Conservation (phyloP, 2,888 invertebrate genomes). For the Maniola hyperantus region DNA sequence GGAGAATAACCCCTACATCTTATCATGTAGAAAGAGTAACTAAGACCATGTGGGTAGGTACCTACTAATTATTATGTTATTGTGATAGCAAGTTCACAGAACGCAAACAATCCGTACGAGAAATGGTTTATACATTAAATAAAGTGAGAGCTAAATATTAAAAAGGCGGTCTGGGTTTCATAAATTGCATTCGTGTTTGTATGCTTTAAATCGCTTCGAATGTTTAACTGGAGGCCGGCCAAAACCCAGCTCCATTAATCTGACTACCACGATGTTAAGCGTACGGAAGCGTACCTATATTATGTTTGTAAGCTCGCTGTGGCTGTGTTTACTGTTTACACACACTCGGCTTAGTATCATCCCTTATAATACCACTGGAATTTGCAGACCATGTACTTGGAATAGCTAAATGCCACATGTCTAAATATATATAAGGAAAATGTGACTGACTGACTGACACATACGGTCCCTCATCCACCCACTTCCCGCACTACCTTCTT, state of each 20-base stretch:
- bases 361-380: slow-evolving; percentile 27
- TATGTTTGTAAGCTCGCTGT: slow-evolving; percentile 26
- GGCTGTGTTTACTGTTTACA: slow-evolving; percentile 21
- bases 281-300: slow-evolving; percentile 41
- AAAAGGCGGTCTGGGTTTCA: slow-evolving; percentile 61
- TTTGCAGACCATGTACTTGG: not conserved
- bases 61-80: not conserved
- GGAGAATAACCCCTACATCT: too few relatives aligned
- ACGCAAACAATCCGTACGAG: slow-evolving; percentile 49
- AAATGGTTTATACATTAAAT: slow-evolving; percentile 54
- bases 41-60: not conserved
- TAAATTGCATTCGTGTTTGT: slow-evolving; percentile 66
- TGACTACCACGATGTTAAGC: slow-evolving; percentile 42
- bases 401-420: too few relatives aligned
- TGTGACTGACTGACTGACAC: too few relatives aligned
- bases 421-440: too few relatives aligned
- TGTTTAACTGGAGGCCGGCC: slow-evolving; percentile 71
- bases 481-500: too few relatives aligned
- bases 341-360: slow-evolving; percentile 19
- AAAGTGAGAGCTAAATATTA: slow-evolving; percentile 59
- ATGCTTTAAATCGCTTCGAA: slow-evolving; percentile 63
- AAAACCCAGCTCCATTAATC: slow-evolving; percentile 57
- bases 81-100: slow-evolving; percentile 41
- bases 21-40: too few relatives aligned
- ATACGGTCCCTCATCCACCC: too few relatives aligned